A percentile compares a stretch with the other conserved stretches of the same genome.
These are phyloP conservation scores for Yasuhikotakia modesta DNA, from an alignment of 2,797 vertebrate species.

Conservation along the genomic window DNA sequence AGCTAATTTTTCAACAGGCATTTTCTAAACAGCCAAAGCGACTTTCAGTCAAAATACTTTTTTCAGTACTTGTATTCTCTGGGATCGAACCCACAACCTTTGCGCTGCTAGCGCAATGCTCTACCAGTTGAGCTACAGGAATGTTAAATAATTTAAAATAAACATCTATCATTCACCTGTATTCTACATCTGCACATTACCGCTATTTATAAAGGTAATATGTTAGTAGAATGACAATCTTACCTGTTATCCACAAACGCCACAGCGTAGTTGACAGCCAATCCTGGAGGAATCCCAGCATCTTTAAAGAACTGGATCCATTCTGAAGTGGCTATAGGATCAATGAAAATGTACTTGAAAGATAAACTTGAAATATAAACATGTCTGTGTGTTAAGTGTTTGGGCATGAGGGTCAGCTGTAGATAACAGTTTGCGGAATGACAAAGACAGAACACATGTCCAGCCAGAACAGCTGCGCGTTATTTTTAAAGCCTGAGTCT, in stretches of 20 bases:
- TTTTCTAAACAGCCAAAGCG: background rate
- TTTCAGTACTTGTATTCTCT: too few species aligned
- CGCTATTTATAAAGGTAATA: background rate
- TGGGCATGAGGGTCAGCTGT: too few species aligned
- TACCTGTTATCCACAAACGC: conserved; percentile 96
- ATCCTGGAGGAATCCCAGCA: conserved; percentile 90
- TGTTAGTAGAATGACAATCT: conserved; percentile 35
- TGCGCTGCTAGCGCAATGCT: too few species aligned
- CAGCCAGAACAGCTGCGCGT: conserved; percentile 67
- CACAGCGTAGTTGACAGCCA: conserved; percentile 90
- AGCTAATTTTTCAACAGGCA: background rate
- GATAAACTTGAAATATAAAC: background rate
- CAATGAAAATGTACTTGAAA: background rate
- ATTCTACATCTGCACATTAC: background rate
- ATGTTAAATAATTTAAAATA: background rate
- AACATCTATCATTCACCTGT: background rate
- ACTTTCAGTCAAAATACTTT: too few species aligned
- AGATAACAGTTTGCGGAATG: background rate
- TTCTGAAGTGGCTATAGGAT: conserved; percentile 84
- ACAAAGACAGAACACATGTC: conserved; percentile 57
- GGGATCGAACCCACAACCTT: too few species aligned
- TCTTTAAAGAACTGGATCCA: conserved; percentile 98
- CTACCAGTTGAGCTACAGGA: too few species aligned
- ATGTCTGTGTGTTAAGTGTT: background rate
- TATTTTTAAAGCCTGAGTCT: conserved; percentile 67